A percentile compares a stretch with the other conserved stretches of the same genome.
These are phyloP conservation scores for Micromussa lordhowensis DNA, from an alignment of 92 coral and sea anemone genomes.

Conservation along the genomic window DNA sequence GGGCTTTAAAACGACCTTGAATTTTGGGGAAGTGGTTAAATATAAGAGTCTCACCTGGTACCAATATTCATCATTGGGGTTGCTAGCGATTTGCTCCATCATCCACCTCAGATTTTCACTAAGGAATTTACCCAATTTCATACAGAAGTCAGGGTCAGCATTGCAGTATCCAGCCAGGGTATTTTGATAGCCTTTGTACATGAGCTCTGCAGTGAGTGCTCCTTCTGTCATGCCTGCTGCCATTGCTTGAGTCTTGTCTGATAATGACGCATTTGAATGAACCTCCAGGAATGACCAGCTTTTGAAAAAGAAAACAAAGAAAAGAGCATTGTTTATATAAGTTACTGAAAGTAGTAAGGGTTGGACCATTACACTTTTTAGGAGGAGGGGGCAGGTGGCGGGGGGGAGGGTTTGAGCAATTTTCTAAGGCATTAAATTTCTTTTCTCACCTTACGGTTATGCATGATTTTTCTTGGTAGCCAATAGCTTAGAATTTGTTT, in stretches of 20 bases:
- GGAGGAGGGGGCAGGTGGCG: no score
- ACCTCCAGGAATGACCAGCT: slow-evolving; percentile 93
- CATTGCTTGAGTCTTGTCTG: slow-evolving; percentile 78
- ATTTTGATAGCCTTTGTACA: slow-evolving; percentile 71
- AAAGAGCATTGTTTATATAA: not conserved
- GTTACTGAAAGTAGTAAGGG: no score
- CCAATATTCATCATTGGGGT: slow-evolving; percentile 84
- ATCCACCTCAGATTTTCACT: slow-evolving; percentile 73
- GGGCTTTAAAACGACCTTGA: no score
- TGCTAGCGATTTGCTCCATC: slow-evolving; percentile 49
- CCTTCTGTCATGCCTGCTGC: slow-evolving; percentile 97
- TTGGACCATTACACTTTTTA: no score
- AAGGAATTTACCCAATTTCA: slow-evolving; percentile 62
- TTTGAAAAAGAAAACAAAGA: not conserved
- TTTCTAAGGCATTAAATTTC: no score
- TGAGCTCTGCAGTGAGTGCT: slow-evolving; percentile 81
- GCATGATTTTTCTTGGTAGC: no score
- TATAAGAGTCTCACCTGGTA: slow-evolving; percentile 93
- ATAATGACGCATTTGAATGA: slow-evolving; percentile 73
- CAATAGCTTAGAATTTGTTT: no score
- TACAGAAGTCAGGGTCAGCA: slow-evolving; percentile 70
- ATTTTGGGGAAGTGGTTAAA: no score
- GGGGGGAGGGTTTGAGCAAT: no score
- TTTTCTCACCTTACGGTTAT: no score
- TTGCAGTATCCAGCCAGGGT: slow-evolving; percentile 72